Evolutionary conservation across 1,140 invertebrate genomes (phyloP), one percentile per base, ranked within the genome.

Genomic region (Micrasema longulum): DNA sequence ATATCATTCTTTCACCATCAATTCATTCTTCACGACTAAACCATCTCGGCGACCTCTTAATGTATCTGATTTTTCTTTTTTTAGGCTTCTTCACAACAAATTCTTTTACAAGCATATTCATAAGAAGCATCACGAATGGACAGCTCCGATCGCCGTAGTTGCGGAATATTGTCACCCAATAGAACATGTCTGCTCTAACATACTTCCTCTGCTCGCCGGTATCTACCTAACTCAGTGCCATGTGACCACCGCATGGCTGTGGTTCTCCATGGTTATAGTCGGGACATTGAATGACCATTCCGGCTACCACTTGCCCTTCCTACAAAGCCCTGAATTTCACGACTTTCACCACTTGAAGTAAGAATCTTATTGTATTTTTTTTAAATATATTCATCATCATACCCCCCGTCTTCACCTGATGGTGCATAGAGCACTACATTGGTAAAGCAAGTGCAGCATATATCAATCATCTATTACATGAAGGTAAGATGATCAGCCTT

Each of bases 311-410:
- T 85, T 96, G 76, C 95, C 95, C 0, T 92, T 96, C 77, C 90
- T 96, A 77, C 92, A 93, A 6, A 95, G 93, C 22, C 93, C 94
- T n/a, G 94, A 96, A 83, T 91, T 92, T 1, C 95, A 97, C 78
- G 95, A 96, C 83, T 96, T 93, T 81, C 95, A 97, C 82, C 95
- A 97, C 81, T 83, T 93, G 41, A 95, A 94, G 94, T 95, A 83
- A 87, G 87, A 83, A 22, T 3, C 1, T 4, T 31, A 31, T 4
- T 31, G 3, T 7, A 31, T 31, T 31, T 31, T 31, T n/a, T n/a
- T n/a, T n/a, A n/a, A n/a, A n/a, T n/a, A n/a, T n/a, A n/a, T n/a
- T n/a, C n/a, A n/a, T n/a, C n/a, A n/a, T n/a, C n/a, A n/a, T n/a
- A n/a, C n/a, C n/a, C n/a, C n/a, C n/a, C n/a, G n/a, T n/a, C n/a